These are phyloP conservation scores for Enteromius afrohamiltoni DNA, from an alignment of 2,797 vertebrate species.

Conservation along the genomic window DNA sequence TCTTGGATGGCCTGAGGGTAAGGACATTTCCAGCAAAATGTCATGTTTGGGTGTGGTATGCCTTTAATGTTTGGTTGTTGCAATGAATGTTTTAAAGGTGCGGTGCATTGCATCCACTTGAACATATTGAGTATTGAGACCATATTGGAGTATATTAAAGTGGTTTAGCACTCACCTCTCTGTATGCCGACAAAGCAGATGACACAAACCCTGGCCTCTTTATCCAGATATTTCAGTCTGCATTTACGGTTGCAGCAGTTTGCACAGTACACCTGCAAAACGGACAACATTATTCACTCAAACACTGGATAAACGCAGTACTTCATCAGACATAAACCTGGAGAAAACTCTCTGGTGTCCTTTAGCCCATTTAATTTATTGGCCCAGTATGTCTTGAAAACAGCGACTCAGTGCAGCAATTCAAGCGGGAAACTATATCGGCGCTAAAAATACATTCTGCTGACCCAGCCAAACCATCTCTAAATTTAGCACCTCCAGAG, in stretches of 20 bases:
- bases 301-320: slow-evolving; percentile 6
- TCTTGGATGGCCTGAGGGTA: neutral
- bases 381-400: slow-evolving; percentile 16
- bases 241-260: slow-evolving; percentile 92
- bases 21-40: neutral
- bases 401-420: slow-evolving; percentile 33
- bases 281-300: slow-evolving; percentile 32
- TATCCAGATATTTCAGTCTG: slow-evolving; percentile 92
- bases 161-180: slow-evolving; percentile 70
- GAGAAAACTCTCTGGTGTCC: slow-evolving; percentile 23
- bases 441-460: slow-evolving; percentile 54
- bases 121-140: too few species aligned
- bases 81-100: neutral
- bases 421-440: slow-evolving; percentile 38
- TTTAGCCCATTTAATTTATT: slow-evolving; percentile 39
- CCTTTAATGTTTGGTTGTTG: neutral
- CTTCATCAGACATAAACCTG: slow-evolving; percentile 17
- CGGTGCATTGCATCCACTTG: slow-evolving; percentile 16
- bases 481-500: slow-evolving; percentile 45
- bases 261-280: slow-evolving; percentile 90
- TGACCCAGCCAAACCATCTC: slow-evolving; percentile 28
- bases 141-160: neutral
- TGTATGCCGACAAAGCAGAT: slow-evolving; percentile 87
- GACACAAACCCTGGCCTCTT: slow-evolving; percentile 93
- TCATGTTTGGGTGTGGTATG: neutral